Evolutionary conservation across 1,140 invertebrate species (phyloP), one percentile per base, ranked within the genome.

Genomic region (Diuraphis noxia): DNA sequence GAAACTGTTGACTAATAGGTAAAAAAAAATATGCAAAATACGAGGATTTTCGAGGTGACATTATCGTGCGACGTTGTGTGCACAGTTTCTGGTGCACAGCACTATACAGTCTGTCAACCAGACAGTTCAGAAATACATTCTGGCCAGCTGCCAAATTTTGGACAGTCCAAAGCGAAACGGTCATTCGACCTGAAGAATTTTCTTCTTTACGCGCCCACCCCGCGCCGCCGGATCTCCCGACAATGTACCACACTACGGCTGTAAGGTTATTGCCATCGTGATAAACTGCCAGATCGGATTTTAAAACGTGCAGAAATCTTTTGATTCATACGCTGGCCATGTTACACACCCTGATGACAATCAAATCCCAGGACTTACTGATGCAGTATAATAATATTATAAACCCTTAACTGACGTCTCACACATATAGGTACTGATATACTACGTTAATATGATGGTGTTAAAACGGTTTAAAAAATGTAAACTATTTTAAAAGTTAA

Each of bases 181-280:
- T 91, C 89, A 91, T 91, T 91, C 72, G 89, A 91, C 89, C 77
- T 91, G 77, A 91, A 91, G 89, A 91, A 91, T 91, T 91, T 81
- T 43, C 23, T 46, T 38, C 43, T 38, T n/a, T 30, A 25, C 6
- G 25, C 43, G 8, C 21, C 63, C 38, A 1, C 88, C 38, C 88
- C 38, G 38, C n/a, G 30, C 56, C 63, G 34, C 40, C 30, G 34
- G 21, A 38, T 38, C 79, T 40, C 38, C 72, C 72, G 72, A 79
- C 77, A 36, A 79, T 79, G 72, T 77, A 56, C 30, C 30, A 56
- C 30, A 63, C 36, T 19, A 40, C 40, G 10, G 7, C 40, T 21
- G 6, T 82, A 63, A 82, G 77, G 89, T 81, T 82, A 46, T 82
- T 91, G 89, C 43, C 77, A 38, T 82, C 41, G 72, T 38, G 40